Base-by-base conservation (phyloP, 2,113 vertebrate species). In the Platycercus adscitus region DNA sequence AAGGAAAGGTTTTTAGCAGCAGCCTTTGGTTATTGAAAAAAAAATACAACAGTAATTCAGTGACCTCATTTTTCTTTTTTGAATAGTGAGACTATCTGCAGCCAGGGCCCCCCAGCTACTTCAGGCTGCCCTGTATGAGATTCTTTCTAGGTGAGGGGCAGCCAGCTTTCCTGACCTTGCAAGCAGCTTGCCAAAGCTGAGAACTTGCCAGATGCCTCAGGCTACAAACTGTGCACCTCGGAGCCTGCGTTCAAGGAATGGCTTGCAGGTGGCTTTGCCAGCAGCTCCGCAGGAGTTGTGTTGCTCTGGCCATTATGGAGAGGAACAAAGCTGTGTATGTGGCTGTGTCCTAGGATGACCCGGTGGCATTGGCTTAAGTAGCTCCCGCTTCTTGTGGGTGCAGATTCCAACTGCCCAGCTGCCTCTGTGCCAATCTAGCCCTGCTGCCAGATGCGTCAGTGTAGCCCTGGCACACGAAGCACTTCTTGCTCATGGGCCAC, bases 341-440 rank as follows among this genome's bases (percentile, higher is more conserved):
- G 76, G 75, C 85, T 0, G 1, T 75, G 80, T 94, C 88, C 96
- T 44, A 75, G 83, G 33, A 39, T 84, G 88, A 94, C 88, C 86
- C 58, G 35, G 72, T 26, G 50, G 77, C 0, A 0, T 26, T 90
- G 66, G 66, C 89, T 83, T 46, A 10, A 7, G 71, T 24, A 44
- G 37, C 46, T 84, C 64, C 47, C 1, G 1, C 71, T 53, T 83
- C 90, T 73, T 0, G 0, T 0, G 14, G 79, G 39, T 4, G 5
- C 1, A 1, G 61, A 3, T 75, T 72, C 68, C 0, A 2, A 56
- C 35, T 49, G 85, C 17, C 35, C 44, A 0, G 11, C 43, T 1
- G 1, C 64, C 50, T 26, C 12, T 43, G 72, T 75, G 86, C 88
- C 86, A 91, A 10, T n/a, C 29, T 28, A 44, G 49, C 49, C 55